These are phyloP conservation scores for Saccostrea echinata DNA, from an alignment of 1,140 invertebrate species.

Conservation along the genomic window DNA sequence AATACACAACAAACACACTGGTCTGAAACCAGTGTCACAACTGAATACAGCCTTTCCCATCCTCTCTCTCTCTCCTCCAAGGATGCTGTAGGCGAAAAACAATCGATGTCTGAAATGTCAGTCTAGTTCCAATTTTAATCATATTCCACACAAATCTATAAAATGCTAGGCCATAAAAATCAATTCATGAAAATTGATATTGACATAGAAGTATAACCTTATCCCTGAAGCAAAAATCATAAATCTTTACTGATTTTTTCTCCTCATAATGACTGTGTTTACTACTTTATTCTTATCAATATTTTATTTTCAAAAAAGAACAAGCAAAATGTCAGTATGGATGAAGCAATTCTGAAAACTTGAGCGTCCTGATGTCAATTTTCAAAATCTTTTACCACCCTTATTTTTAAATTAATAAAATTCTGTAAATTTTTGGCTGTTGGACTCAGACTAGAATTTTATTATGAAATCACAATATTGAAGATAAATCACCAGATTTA, in stretches of 20 bases:
- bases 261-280: not conserved
- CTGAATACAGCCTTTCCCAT: not conserved
- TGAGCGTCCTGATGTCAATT: too few species aligned
- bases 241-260: not conserved
- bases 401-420: too few species aligned
- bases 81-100: conserved; percentile 22
- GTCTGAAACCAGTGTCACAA: conserved; percentile 2
- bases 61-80: not conserved
- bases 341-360: too few species aligned
- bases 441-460: too few species aligned
- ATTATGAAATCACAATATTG: too few species aligned
- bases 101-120: conserved; percentile 37
- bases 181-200: conserved; percentile 37
- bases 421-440: too few species aligned
- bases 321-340: too few species aligned
- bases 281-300: too few species aligned
- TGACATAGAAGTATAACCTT: conserved; percentile 1
- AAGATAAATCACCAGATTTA: too few species aligned
- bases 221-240: not conserved
- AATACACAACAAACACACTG: not conserved
- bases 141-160: conserved; percentile 36
- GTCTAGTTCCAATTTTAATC: conserved; percentile 31
- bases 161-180: conserved; percentile 29
- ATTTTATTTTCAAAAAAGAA: too few species aligned
- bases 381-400: too few species aligned